These are phyloP conservation scores for Tauraco erythrolophus DNA, from an alignment of 2,113 vertebrate species.

Conservation along the genomic window DNA sequence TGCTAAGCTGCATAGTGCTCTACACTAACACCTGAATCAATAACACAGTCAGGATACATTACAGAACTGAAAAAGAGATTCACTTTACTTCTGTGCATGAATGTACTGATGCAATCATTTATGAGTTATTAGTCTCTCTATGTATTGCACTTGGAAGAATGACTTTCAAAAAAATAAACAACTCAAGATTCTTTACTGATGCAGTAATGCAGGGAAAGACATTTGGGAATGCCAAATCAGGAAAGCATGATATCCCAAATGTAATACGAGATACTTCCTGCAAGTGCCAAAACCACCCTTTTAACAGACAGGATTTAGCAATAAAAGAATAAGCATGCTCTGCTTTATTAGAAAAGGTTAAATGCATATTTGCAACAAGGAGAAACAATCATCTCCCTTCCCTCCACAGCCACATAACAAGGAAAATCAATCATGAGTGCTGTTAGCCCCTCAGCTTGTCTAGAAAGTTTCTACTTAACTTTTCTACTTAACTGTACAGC, in stretches of 20 bases:
- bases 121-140: neutral
- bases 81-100: neutral
- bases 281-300: neutral
- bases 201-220: neutral
- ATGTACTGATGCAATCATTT: neutral
- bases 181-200: neutral
- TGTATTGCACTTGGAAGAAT: neutral
- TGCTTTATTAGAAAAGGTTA: neutral
- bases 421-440: neutral
- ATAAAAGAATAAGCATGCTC: neutral
- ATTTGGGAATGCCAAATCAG: neutral
- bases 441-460: neutral
- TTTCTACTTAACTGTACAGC: neutral
- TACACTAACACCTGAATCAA: accelerated
- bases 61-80: neutral
- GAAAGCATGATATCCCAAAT: neutral
- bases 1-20: neutral
- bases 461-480: neutral
- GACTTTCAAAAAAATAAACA: neutral
- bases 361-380: neutral
- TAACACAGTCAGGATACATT: neutral
- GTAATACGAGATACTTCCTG: neutral
- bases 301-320: neutral
- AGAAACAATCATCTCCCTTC: neutral
- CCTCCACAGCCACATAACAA: neutral